Base-by-base conservation (phyloP, 2,888 invertebrate species). In the Phyllotreta striolata region DNA sequence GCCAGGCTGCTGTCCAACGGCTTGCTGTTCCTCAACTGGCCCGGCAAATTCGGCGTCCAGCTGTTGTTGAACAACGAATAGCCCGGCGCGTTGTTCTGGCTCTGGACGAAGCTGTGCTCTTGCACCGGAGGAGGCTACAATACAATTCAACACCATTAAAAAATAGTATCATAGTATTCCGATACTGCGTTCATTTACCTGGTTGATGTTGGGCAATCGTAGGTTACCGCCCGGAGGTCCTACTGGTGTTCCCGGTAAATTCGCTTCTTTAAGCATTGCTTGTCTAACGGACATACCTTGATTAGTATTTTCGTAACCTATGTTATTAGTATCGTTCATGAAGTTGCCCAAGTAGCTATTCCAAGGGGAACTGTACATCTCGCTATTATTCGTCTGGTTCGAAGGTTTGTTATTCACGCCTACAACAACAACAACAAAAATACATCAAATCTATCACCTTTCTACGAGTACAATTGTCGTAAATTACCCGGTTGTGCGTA, bases 11-110 rank as follows among this genome's bases (percentile, higher is more conserved):
- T 63, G 1, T 65, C 64, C 8, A 65, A 10, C 6, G 64, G 64
- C 52, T 67, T 66, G 56, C 63, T 62, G 49, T 66, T 66, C 55
- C 77, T 70, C 44, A 78, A 70, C 55, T 77, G 79, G 8, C 76
- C 78, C 0, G 77, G 74, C 55, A 82, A 66, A 66, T 77, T 80
- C 6, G 82, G 81, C 3, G 78, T 74, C 82, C 82, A 82, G 68
- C 78, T 79, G 57, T 78, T 80, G 70, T 82, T 81, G 68, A 82
- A 82, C 14, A 82, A 69, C 0, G 82, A 82, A 70, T 82, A 82
- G 2, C 80, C 80, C 2, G 78, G 73, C 1, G 72, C 41, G 37
- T 58, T 69, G 24, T 64, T 60, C 12, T 63, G 63, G 54, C 63
- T 66, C 49, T 63, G 67, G 10, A 55, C 49, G 51, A 56, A 69